Conservation (phyloP, 2,113 vertebrate species). For the Nestor notabilis region DNA sequence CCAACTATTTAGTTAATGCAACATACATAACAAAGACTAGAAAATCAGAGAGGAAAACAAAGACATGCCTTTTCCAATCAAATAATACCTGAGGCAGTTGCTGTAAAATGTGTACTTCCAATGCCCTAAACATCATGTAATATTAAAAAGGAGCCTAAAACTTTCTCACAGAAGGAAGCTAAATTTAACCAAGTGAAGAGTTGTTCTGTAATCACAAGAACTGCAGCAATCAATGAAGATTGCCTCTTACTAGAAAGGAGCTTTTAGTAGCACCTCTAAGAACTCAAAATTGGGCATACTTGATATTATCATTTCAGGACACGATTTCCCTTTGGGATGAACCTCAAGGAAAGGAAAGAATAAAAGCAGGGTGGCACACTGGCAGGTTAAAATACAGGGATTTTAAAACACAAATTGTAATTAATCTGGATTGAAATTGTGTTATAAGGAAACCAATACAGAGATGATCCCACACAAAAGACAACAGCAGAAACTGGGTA, state of each 20-base stretch:
- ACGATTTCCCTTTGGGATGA: background rate
- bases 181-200: slow-evolving; percentile 32
- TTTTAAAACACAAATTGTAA: background rate
- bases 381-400: background rate
- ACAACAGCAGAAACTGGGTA: background rate
- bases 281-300: slow-evolving; percentile 1
- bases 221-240: slow-evolving; percentile 45
- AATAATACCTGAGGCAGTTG: slow-evolving; percentile 15
- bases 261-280: background rate
- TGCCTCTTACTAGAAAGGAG: slow-evolving; percentile 29
- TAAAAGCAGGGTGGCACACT: background rate
- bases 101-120: slow-evolving; percentile 6
- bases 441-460: background rate
- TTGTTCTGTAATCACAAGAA: slow-evolving; percentile 29
- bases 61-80: slow-evolving; percentile 12
- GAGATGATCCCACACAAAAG: background rate
- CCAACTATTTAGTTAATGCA: slow-evolving; percentile 12
- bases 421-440: background rate
- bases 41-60: slow-evolving; percentile 41
- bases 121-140: slow-evolving; percentile 15
- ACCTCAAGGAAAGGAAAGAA: background rate
- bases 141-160: slow-evolving; percentile 47
- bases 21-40: background rate
- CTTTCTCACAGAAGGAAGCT: slow-evolving; percentile 12
- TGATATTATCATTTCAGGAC: slow-evolving; percentile 15